Evolutionary conservation across 1,140 invertebrate species (phyloP).

Genomic region (Bombus soroeensis): DNA sequence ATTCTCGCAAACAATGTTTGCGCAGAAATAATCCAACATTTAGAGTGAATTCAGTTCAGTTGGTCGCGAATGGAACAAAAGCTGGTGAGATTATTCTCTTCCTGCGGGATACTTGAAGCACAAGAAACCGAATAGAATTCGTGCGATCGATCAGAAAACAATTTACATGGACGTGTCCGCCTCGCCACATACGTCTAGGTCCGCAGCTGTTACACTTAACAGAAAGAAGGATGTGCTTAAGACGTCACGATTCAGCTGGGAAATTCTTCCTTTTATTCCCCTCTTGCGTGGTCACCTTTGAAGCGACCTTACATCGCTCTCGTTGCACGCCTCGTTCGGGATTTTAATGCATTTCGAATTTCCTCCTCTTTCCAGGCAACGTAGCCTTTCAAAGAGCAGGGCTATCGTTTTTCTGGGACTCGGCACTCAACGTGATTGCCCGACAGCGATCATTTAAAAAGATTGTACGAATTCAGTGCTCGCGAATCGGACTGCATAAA

Average conservation of each 20-base stretch:
- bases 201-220: conserved; percentile 35
- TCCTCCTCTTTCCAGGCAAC: not conserved
- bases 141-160: conserved; percentile 64
- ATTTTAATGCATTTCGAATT: conserved; percentile 61
- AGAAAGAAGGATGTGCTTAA: conserved; percentile 55
- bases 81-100: not conserved
- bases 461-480: too few species aligned
- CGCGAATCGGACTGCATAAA: too few species aligned
- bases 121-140: conserved; percentile 52
- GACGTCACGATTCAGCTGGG: conserved; percentile 34
- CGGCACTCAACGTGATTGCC: too few species aligned
- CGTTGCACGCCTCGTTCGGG: not conserved
- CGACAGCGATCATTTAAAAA: too few species aligned
- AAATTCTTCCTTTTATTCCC: conserved; percentile 33
- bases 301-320: not conserved
- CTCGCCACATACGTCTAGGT: not conserved
- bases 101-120: not conserved
- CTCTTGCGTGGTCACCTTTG: conserved; percentile 44
- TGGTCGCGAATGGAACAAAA: conserved; percentile 1
- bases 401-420: too few species aligned
- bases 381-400: too few species aligned
- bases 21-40: not conserved
- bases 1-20: too few species aligned
- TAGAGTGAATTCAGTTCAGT: not conserved
- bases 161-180: conserved; percentile 55